These are phyloP conservation scores for Catocala fraxini DNA, from an alignment of 2,888 invertebrate species.

Conservation along the genomic window DNA sequence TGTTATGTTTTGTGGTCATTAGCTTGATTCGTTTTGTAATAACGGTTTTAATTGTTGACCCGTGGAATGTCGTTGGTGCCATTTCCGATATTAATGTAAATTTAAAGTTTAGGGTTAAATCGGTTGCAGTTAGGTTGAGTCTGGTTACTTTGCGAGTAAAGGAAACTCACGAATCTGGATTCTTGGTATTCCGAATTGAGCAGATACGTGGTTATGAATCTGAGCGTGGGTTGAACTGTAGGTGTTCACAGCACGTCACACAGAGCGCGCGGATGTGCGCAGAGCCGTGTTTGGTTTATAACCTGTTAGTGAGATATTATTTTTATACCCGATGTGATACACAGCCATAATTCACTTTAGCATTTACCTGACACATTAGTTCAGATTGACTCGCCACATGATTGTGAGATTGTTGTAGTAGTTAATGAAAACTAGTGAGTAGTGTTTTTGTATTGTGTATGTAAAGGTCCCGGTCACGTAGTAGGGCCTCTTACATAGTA, in stretches of 20 bases:
- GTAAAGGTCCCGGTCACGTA: constrained; percentile 78
- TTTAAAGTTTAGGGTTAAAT: constrained; percentile 69
- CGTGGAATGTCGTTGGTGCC: constrained; percentile 86
- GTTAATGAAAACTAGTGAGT: constrained; percentile 75
- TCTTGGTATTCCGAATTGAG: constrained; percentile 27
- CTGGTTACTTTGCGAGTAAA: constrained; percentile 51
- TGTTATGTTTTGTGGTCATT: constrained; percentile 83
- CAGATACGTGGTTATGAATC: constrained; percentile 34
- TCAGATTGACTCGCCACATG: constrained; percentile 64
- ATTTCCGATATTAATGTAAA: constrained; percentile 81
- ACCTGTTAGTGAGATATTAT: constrained; percentile 62
- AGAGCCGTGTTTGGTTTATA: constrained; percentile 30
- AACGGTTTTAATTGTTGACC: constrained; percentile 83
- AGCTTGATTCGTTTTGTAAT: constrained; percentile 74
- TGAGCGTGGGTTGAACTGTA: constrained; percentile 19
- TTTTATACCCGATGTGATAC: constrained; percentile 64
- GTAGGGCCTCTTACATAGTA: constrained; percentile 84
- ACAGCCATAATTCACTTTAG: constrained; percentile 57
- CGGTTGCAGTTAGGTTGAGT: constrained; percentile 62
- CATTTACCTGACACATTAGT: constrained; percentile 64
- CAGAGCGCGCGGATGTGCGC: constrained; percentile 16
- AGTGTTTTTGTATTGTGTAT: constrained; percentile 80
- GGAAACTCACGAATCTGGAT: constrained; percentile 26
- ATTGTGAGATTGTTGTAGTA: constrained; percentile 74
- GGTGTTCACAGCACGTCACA: constrained; percentile 10